Evolutionary conservation across 92 coral and sea anemone species (phyloP), one percentile per base, ranked within the genome.

Genomic region (Epizoanthus rinbou): DNA sequence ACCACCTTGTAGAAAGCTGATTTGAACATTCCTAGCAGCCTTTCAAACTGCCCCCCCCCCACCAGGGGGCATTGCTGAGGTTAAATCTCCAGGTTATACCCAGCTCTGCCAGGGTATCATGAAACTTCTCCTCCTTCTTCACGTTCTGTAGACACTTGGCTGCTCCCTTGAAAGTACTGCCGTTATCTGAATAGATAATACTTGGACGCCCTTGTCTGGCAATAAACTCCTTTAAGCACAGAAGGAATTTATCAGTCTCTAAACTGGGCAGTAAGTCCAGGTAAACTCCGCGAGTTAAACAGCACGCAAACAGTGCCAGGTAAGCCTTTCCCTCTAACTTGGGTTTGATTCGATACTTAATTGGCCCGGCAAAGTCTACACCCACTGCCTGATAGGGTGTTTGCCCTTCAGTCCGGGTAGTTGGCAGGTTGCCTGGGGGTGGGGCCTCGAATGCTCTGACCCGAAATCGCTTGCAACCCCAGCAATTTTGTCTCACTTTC

Each of bases 311-410:
- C 1, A 73, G 79, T n/a, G 16, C 63, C 6, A 73, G 22, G 35
- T 73, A 73, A 9, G 78, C 62, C 18, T 50, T 73, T 19, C 79
- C 79, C 35, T 50, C 63, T 45, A 13, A 3, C 45, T 73, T 73
- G 35, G 79, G 57, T 19, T 23, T 73, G 45, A 73, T 45, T 50
- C 62, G 63, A 23, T 73, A 73, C 62, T 52, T 73, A 22, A 52
- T 23, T 73, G 79, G 79, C 4, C 79, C 63, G 35, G 79, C 57
- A n/a, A 70, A 70, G 57, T 69, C 74, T 16, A 69, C 74, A 33
- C 74, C 74, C 7, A 69, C 74, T 15, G 75, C 75, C 24, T 43
- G 57, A 19, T 43, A 70, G 57, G 75, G 58, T 41, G 75, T 43
- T 56, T 70, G 28, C n/a, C 58, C 75, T 70, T 70, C 15, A 16